Percentiles rank a stretch among this genome's conserved stretches.
These are phyloP conservation scores for Agrochola circellaris DNA, from an alignment of 2,888 invertebrate species.

Conservation along the genomic window DNA sequence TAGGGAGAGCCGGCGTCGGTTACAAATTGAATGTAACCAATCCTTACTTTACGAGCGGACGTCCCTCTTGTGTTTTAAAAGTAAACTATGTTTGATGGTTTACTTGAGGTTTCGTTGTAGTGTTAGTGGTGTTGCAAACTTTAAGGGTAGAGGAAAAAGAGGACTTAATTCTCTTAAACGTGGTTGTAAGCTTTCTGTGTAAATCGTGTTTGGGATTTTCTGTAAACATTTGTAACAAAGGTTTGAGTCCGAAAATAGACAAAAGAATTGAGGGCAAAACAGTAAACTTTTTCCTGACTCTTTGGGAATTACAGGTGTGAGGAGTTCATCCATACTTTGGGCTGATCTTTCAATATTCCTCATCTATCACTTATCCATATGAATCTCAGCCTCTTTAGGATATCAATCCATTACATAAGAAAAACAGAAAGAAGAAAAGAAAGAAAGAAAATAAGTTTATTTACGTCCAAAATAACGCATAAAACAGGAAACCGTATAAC, in stretches of 20 bases:
- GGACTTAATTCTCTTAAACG: slow-evolving; percentile 1
- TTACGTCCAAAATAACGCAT: not conserved
- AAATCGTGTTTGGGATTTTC: not conserved
- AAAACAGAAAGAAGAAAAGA: not conserved
- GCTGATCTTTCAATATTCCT: not conserved
- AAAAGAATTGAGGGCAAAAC: not conserved
- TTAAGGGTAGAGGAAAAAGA: not conserved
- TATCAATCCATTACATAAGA: not conserved
- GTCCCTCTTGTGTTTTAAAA: slow-evolving; percentile 57
- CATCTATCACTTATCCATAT: not conserved
- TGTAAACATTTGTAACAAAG: not conserved
- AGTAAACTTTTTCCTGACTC: too few species aligned
- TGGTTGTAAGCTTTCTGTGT: not conserved
- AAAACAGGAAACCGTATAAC: too few species aligned
- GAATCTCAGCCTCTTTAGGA: not conserved
- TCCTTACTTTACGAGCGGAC: slow-evolving; percentile 50
- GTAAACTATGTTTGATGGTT: slow-evolving; percentile 49
- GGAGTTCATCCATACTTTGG: not conserved
- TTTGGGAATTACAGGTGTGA: not conserved
- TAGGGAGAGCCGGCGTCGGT: slow-evolving; percentile 44
- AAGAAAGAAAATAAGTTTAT: not conserved
- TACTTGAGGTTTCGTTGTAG: slow-evolving; percentile 14
- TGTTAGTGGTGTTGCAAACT: slow-evolving; percentile 4
- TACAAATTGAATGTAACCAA: slow-evolving; percentile 63
- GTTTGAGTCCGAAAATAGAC: not conserved